phyloP scores from a whole-genome alignment of 2,113 vertebrate species.

The Acanthochromis polyacanthus region DNA sequence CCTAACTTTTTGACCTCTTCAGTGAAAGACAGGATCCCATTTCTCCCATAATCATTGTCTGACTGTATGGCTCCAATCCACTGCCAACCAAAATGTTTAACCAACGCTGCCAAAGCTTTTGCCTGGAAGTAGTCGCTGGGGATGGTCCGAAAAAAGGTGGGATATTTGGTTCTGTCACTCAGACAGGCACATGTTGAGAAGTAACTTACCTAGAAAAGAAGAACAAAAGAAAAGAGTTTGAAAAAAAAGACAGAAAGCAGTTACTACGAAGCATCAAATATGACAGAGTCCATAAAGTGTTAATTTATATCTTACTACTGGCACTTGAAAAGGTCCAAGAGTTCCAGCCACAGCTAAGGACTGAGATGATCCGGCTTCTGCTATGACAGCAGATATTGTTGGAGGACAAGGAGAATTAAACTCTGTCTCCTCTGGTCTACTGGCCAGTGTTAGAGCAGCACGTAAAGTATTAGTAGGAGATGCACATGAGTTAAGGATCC shows the following conservation, averaged over 20 bases:
- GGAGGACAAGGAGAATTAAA: constrained; percentile 59
- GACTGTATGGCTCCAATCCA: constrained; percentile 85
- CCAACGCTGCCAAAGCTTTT: constrained; percentile 84
- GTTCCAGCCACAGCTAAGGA: constrained; percentile 79
- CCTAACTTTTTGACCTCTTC: constrained; percentile 78
- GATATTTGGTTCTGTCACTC: constrained; percentile 81
- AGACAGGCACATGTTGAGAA: constrained; percentile 85
- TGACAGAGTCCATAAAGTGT: too few species aligned
- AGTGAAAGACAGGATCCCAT: constrained; percentile 80
- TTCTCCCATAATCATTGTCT: constrained; percentile 83
- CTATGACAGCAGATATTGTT: constrained; percentile 79
- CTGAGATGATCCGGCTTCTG: constrained; percentile 84
- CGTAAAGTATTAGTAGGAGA: constrained; percentile 81
- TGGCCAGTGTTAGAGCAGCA: constrained; percentile 77
- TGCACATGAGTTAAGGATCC: constrained; percentile 83
- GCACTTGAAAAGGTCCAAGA: constrained; percentile 82
- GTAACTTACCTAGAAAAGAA: constrained; percentile 81
- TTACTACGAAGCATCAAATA: neutral
- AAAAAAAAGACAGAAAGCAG: accelerated
- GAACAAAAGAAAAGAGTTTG: neutral
- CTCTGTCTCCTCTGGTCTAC: constrained; percentile 10
- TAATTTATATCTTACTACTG: constrained; percentile 71
- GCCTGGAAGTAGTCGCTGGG: constrained; percentile 84
- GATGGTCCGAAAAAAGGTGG: constrained; percentile 84
- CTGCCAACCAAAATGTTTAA: constrained; percentile 82